Base-by-base conservation (phyloP, 2,797 vertebrate species). In the Artibeus lituratus region DNA sequence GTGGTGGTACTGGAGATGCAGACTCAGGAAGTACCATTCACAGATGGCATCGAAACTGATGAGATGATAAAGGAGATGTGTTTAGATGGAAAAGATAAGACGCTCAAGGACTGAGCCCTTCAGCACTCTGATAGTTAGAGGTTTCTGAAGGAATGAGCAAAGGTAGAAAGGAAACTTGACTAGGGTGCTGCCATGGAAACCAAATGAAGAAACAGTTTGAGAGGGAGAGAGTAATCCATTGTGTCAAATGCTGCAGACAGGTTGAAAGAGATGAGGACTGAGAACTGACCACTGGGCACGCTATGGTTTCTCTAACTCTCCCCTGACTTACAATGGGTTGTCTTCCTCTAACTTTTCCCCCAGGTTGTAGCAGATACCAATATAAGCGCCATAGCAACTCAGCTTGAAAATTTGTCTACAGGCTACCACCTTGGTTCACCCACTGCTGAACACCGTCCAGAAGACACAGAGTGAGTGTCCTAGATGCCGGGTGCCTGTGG, bases 331-430 rank as follows among this genome's bases (percentile, higher is more conserved):
- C 9, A 18, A 70, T 65, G 51, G 26, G 39, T 90, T 92, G 10
- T 49, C 59, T 49, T 95, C 14, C 47, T 86, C 53, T 91, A 2
- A 29, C 14, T 70, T 55, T 16, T 2, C 15, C 37, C 77, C 55
- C 77, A 99, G 99, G 99, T 99, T 81, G 99, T 99, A 39, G 99
- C 99, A 1, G 99, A 99, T 97, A 99, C 99, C 89, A 99, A 99
- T 98, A 99, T 99, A 98, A 99, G 98, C 21, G 99, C 99, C 97
- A 99, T 99, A 70, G 99, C 99, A 65, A 99, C 98, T 97, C 99
- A 99, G 97, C 99, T 99, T 97, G 99, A 99, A 98, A 99, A 96
- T 98, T 98, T 99, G 98, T 99, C 99, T 49, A 94, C 98, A 0
- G 98, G 98, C 94, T 97, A 98, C 69, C 97, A 92, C 92, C 96